Evolutionary conservation across 2,797 vertebrate genomes (phyloP).

Genomic region (Onychomys arenicola): DNA sequence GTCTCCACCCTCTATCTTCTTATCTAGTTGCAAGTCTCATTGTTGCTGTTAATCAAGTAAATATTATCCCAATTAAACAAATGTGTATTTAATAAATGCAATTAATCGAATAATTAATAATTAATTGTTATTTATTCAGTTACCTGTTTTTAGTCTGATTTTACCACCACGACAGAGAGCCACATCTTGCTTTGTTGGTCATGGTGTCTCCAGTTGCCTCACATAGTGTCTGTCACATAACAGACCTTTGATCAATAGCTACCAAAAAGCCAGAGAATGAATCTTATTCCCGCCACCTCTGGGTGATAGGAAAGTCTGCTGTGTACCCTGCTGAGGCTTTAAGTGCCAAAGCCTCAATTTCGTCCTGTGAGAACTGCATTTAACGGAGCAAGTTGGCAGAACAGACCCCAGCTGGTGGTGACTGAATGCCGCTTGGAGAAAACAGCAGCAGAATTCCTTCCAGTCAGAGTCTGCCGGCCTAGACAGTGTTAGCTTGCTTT

Average conservation of each 20-base stretch:
- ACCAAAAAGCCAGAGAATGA: background rate
- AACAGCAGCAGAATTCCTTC: constrained; percentile 25
- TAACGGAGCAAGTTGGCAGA: background rate
- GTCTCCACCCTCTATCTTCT: background rate
- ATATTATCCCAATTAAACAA: background rate
- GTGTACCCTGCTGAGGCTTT: background rate
- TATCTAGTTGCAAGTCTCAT: too few species aligned
- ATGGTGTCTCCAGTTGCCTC: background rate
- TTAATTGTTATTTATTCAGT: background rate
- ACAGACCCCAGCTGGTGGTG: background rate
- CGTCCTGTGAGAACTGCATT: background rate
- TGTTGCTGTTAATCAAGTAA: background rate
- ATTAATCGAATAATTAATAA: background rate
- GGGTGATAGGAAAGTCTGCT: background rate
- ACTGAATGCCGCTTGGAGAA: constrained; percentile 10
- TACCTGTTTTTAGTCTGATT: background rate
- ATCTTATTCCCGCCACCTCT: background rate
- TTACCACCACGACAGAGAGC: background rate
- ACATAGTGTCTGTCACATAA: background rate
- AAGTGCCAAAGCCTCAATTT: background rate
- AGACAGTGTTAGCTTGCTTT: constrained; percentile 8
- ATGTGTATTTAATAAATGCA: background rate
- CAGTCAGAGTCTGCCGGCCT: background rate
- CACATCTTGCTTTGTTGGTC: background rate
- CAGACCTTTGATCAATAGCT: background rate